Conservation (phyloP, 2,797 vertebrate genomes). For the Stomatorhinus walkeri region DNA sequence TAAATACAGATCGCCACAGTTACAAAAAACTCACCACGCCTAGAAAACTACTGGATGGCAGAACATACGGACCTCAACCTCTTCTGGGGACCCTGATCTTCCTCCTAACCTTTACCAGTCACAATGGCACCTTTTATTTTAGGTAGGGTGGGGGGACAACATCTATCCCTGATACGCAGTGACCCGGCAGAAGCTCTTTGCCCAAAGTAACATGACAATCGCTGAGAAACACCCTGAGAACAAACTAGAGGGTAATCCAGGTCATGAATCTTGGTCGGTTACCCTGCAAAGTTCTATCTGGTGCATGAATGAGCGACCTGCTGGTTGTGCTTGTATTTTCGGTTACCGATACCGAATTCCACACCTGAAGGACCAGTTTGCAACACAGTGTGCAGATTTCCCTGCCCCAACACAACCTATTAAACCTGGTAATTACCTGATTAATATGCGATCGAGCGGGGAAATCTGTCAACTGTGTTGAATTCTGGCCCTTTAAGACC, state of each 20-base stretch:
- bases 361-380: background rate
- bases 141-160: background rate
- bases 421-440: background rate
- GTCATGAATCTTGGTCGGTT: background rate
- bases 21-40: slow-evolving; percentile 48
- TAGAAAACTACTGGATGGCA: slow-evolving; percentile 44
- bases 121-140: slow-evolving; percentile 33
- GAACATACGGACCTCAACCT: slow-evolving; percentile 58
- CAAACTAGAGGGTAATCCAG: background rate
- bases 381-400: background rate
- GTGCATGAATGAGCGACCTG: background rate
- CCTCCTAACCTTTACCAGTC: slow-evolving; percentile 42
- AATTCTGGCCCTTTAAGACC: background rate
- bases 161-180: background rate
- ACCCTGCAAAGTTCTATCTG: background rate
- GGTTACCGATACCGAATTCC: background rate
- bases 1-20: too few species aligned
- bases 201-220: background rate
- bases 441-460: background rate
- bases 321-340: background rate
- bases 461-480: background rate
- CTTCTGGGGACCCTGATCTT: slow-evolving; percentile 47
- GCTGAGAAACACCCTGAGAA: background rate
- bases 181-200: background rate
- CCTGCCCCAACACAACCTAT: background rate